Evolutionary conservation across 2,888 invertebrate species (phyloP), one percentile per base, ranked within the genome.

Genomic region (Atrina japonica): DNA sequence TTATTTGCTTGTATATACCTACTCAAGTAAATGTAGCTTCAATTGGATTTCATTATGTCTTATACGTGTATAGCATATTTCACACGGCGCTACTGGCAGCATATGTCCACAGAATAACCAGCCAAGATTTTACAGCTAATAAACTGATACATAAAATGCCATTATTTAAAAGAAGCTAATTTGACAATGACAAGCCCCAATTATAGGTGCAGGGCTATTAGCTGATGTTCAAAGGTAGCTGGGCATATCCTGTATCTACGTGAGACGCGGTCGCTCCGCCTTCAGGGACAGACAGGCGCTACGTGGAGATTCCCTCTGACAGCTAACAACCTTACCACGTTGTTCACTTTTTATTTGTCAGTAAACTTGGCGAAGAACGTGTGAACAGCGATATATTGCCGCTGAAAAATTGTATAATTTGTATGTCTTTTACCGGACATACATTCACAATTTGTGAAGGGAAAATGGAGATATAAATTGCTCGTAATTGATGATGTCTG

Each of bases 121-220:
- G 59, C 52, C 59, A 60, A 53, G 60, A 66, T 60, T 70, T 66
- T 66, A 71, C 71, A 49, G 66, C 66, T 61, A 66, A 66, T 66
- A 66, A 71, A 71, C 53, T 35, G 47, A 58, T 71, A 71, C 71
- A 71, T 66, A 71, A 71, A 71, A 61, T 66, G 71, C 43, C 66
- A 66, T 71, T 56, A 66, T 61, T 61, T 65, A 71, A 71, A 71
- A 61, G 66, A 55, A 61, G 58, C 61, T 60, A 71, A 71, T 71
- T 66, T 66, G 71, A 71, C 71, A 71, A 71, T 66, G 71, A 66
- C 66, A 66, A 58, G 66, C 71, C n/a, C 53, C 71, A 71, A 71
- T 71, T 71, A 71, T 66, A 55, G 49, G 61, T 61, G 27, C 55
- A 55, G 49, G 25, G 61, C 63, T 50, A 66, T 71, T 71, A 71